Conservation (phyloP, 1,140 invertebrate genomes). For the Diabrotica undecimpunctata region DNA sequence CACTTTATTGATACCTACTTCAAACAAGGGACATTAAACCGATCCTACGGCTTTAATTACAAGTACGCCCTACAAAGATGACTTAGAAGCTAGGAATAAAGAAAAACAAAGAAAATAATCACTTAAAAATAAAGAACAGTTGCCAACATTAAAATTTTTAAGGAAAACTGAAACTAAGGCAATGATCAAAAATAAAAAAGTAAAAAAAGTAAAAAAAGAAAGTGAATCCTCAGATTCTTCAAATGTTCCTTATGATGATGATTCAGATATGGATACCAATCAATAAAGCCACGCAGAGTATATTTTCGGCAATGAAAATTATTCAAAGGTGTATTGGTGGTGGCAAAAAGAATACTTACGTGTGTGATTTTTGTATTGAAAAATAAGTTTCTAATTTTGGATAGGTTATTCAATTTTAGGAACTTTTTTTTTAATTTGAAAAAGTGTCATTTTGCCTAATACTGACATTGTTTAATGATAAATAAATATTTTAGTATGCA, state of each 20-base stretch:
- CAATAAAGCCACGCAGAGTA: background rate
- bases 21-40: background rate
- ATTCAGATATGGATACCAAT: constrained; percentile 3
- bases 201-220: background rate
- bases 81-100: background rate
- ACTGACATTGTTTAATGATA: background rate
- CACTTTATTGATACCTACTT: no score
- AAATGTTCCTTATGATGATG: no score
- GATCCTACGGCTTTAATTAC: background rate
- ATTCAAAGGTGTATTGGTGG: background rate
- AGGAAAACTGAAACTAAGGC: background rate
- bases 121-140: background rate
- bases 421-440: no score
- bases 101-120: background rate
- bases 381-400: no score
- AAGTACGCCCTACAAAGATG: background rate
- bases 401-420: no score
- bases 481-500: constrained; percentile 1
- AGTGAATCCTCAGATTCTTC: no score
- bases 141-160: background rate
- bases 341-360: constrained; percentile 1
- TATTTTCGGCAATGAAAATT: background rate
- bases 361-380: no score
- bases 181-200: background rate
- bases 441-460: no score